Evolutionary conservation across 2,797 vertebrate genomes (phyloP).

Genomic region (Simalia tracyae): DNA sequence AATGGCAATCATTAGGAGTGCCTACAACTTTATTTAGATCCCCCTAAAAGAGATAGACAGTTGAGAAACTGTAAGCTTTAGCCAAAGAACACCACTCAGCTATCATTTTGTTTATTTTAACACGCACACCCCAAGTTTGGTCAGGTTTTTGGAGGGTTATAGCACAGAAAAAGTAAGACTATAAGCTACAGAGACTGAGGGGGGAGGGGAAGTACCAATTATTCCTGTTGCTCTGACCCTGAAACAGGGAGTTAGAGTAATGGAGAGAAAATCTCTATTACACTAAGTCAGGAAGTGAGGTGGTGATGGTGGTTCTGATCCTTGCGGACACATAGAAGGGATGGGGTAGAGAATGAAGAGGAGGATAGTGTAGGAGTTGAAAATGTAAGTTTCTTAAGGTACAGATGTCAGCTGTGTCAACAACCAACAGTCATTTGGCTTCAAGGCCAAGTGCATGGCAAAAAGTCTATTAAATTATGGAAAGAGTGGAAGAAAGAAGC

Average conservation of each 20-base stretch:
- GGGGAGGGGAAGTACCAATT: background rate
- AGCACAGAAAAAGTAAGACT: background rate
- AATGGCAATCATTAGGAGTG: no score
- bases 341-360: background rate
- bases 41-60: background rate
- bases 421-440: background rate
- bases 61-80: background rate
- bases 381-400: background rate
- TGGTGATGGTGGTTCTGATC: background rate
- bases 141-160: background rate
- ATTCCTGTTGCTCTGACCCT: background rate
- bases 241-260: background rate
- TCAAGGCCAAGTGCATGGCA: background rate
- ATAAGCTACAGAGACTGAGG: background rate
- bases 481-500: background rate
- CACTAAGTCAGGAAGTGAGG: background rate
- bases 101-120: background rate
- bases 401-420: background rate
- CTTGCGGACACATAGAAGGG: background rate
- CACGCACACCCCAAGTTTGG: background rate
- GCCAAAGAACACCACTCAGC: background rate
- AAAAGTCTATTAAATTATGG: background rate
- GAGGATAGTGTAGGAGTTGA: background rate
- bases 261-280: background rate
- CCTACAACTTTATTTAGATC: no score